Evolutionary conservation across 2,797 vertebrate genomes (phyloP).

Genomic region (Gadopsis marmoratus): DNA sequence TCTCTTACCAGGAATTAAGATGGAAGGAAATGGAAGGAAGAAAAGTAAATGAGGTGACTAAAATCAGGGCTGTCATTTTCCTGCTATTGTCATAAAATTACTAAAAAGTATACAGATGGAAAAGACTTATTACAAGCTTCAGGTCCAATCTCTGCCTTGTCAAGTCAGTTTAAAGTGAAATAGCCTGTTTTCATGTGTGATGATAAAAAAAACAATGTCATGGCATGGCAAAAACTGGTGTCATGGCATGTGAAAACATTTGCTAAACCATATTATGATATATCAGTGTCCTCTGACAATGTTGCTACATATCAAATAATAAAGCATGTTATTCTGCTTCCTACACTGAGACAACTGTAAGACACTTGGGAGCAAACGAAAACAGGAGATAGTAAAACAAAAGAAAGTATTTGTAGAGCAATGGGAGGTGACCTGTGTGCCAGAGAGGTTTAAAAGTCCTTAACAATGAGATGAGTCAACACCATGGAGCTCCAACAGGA

Average conservation of each 20-base stretch:
- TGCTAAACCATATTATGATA: not conserved
- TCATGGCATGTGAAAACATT: not conserved
- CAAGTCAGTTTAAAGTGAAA: not conserved
- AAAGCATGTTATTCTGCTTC: not conserved
- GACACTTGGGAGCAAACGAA: not conserved
- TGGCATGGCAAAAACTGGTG: too few relatives aligned
- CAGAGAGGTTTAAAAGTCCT: conserved; percentile 1
- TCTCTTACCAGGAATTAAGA: conserved; percentile 20
- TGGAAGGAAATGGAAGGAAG: not conserved
- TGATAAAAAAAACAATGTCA: not conserved
- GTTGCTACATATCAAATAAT: not conserved
- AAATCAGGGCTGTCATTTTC: not conserved
- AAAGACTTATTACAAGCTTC: not conserved
- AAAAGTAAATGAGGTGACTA: conserved; percentile 5
- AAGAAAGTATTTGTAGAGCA: not conserved
- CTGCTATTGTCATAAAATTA: not conserved
- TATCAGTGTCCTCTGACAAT: not conserved
- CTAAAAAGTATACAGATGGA: not conserved
- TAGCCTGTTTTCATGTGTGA: not conserved
- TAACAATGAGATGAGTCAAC: not conserved
- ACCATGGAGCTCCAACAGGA: not conserved
- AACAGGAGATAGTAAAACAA: not conserved
- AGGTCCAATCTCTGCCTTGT: not conserved
- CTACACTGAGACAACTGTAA: not conserved
- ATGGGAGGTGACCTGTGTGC: conserved; percentile 1